Base-by-base conservation (phyloP, 2,113 vertebrate species). In the Misgurnus mizolepis region DNA sequence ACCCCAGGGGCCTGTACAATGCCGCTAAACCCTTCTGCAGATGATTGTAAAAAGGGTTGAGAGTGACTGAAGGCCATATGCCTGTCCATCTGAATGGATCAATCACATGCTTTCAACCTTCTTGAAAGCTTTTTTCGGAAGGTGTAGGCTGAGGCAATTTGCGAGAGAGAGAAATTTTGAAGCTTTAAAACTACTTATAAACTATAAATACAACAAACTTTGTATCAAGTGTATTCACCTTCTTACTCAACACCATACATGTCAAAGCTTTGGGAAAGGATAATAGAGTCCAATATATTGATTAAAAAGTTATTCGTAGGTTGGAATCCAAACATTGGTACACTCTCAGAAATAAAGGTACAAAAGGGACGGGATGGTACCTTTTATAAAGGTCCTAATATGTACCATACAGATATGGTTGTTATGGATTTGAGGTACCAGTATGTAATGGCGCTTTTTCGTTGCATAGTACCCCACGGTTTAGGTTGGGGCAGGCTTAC, bases 11-110 rank as follows among this genome's bases (percentile, higher is more conserved):
- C 72, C 76, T 58, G 85, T 88, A 79, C 76, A 85, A 77, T 84
- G 69, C 79, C 53, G 17, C 12, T 83, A 78, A 91, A 84, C 41
- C 73, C 79, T 91, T 91, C 85, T 60, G 50, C 92, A 92, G 89
- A 89, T 87, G 84, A 77, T 80, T 77, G 70, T 81, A 27, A 80
- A 67, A 80, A 75, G 81, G 81, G 78, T 79, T 58, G 82, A 27
- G 71, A 77, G 62, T 72, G 62, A 45, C 18, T 69, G 77, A 79
- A 83, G 76, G 65, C 56, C 67, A 22, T 40, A 62, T 79, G 81
- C 82, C 80, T 80, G 78, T 79, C 56, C 73, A 34, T 80, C 76
- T 69, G 27, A 56, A 76, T 79, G 76, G 76, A 56, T 79, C 77
- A 43, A 58, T 72, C 73, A 74, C 72, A 65, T n/a, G 45, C 55